Conservation (phyloP, 2,888 invertebrate genomes). For the Meta bourneti region DNA sequence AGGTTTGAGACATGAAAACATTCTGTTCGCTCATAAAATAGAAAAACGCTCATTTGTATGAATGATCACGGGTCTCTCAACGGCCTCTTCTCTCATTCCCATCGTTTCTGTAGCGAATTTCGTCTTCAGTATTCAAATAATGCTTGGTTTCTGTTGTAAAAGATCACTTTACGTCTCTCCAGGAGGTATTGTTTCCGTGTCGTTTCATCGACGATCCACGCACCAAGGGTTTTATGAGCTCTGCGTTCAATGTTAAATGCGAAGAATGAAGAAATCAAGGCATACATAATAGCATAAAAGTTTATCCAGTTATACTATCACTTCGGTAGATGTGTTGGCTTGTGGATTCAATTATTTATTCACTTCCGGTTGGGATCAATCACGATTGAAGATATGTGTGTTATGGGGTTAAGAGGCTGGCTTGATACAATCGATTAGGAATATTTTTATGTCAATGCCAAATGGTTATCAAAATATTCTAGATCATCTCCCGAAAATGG, state of each 20-base stretch:
- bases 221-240: slow-evolving; percentile 3
- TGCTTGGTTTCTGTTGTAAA: slow-evolving; percentile 4
- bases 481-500: too few relatives aligned
- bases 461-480: too few relatives aligned
- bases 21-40: neutral
- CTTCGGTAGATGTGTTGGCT: neutral
- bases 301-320: neutral
- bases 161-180: neutral
- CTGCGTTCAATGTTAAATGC: neutral
- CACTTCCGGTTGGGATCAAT: too few relatives aligned
- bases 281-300: neutral
- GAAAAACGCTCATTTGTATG: neutral
- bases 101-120: neutral
- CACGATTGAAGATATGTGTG: too few relatives aligned
- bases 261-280: neutral
- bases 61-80: neutral
- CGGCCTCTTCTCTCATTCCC: neutral
- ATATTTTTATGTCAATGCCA: too few relatives aligned
- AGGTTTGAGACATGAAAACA: neutral
- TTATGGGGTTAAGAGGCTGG: too few relatives aligned
- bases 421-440: too few relatives aligned
- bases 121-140: too few relatives aligned
- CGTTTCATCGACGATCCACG: slow-evolving; percentile 17
- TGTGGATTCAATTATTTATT: neutral
- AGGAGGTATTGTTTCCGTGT: slow-evolving; percentile 18